phyloP scores from a whole-genome alignment of 2,113 vertebrate genomes.

The Perccottus glenii region DNA sequence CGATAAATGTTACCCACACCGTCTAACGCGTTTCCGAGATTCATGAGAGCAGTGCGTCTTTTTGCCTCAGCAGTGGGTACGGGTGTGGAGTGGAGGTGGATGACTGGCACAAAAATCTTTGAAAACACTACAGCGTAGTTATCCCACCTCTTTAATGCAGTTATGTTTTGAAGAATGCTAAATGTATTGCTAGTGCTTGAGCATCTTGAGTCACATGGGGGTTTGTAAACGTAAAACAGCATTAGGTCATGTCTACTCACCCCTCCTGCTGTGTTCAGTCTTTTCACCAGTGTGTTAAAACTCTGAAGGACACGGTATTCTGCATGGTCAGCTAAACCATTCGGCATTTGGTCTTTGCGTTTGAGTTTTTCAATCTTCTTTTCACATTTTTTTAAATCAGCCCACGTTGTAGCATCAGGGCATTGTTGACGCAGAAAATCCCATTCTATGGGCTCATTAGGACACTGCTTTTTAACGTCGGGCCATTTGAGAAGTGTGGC shows the following conservation, averaged over 20 bases:
- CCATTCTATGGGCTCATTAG: background rate
- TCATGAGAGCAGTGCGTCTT: background rate
- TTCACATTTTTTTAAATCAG: background rate
- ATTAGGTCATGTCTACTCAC: background rate
- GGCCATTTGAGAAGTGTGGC: slow-evolving; percentile 3
- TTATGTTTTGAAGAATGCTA: background rate
- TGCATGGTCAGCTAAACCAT: background rate
- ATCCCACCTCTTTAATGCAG: background rate
- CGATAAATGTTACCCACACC: background rate
- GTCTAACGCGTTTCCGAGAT: background rate
- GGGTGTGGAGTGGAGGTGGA: rapidly evolving
- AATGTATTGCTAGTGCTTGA: background rate
- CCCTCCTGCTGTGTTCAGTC: background rate
- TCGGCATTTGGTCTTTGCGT: background rate
- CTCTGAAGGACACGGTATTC: background rate
- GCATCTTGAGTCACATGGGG: background rate
- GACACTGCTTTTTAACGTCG: background rate
- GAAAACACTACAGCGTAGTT: slow-evolving; percentile 3
- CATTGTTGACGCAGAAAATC: background rate
- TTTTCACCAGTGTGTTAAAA: background rate
- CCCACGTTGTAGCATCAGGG: background rate
- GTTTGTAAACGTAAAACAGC: background rate
- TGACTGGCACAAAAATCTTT: background rate
- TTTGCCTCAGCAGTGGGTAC: background rate
- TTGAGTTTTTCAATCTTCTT: background rate